phyloP scores from a whole-genome alignment of 2,888 invertebrate species.

The Gortyna flavago region DNA sequence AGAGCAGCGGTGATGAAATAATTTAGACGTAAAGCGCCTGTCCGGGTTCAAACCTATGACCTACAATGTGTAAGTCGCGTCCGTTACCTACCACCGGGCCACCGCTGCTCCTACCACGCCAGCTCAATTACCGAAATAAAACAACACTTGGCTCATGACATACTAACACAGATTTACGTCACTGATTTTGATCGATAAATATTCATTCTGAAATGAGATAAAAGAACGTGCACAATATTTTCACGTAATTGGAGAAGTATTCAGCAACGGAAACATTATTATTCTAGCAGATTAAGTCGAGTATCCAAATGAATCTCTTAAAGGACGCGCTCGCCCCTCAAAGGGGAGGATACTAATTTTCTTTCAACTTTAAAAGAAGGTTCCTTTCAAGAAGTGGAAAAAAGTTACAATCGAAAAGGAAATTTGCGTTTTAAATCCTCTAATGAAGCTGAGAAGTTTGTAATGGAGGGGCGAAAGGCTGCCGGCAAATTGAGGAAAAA shows the following conservation, averaged over 20 bases:
- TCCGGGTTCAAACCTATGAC: too few relatives aligned
- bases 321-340: conserved; percentile 86
- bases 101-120: too few relatives aligned
- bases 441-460: conserved; percentile 90
- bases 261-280: conserved; percentile 79
- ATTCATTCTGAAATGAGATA: conserved; percentile 3
- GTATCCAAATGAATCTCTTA: conserved; percentile 86
- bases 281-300: conserved; percentile 86
- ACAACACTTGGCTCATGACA: neutral
- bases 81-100: too few relatives aligned
- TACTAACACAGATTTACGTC: neutral
- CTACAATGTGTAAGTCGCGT: too few relatives aligned
- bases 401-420: conserved; percentile 90
- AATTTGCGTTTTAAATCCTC: conserved; percentile 91
- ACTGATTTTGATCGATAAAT: conserved; percentile 4
- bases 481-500: conserved; percentile 87
- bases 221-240: conserved; percentile 43
- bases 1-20: too few relatives aligned
- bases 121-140: neutral
- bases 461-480: conserved; percentile 89
- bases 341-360: conserved; percentile 89
- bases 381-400: conserved; percentile 89
- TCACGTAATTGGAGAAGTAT: conserved; percentile 59
- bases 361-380: conserved; percentile 89
- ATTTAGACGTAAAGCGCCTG: too few relatives aligned